phyloP scores from a whole-genome alignment of 2,888 invertebrate species.

The Pseudococcus longispinus region DNA sequence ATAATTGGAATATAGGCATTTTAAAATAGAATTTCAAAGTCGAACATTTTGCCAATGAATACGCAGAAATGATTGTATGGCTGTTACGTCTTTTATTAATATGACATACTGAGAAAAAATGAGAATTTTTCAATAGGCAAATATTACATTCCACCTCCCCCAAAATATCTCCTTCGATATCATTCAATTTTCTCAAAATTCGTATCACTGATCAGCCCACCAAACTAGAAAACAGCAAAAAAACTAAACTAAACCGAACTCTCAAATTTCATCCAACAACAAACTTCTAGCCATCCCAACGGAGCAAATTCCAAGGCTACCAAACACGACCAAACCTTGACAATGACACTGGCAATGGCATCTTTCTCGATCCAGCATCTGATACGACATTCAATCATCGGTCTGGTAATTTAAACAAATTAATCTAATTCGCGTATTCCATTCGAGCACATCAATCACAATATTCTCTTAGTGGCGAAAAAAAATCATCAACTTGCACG shows the following conservation, averaged over 20 bases:
- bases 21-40: neutral
- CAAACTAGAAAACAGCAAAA: too few species aligned
- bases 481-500: neutral
- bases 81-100: neutral
- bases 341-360: neutral
- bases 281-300: neutral
- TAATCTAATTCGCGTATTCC: neutral
- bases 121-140: neutral
- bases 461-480: neutral
- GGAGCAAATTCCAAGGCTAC: too few species aligned
- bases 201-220: too few species aligned
- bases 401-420: neutral
- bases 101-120: too few species aligned
- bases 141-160: neutral
- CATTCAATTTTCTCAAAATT: too few species aligned
- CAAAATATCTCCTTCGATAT: too few species aligned
- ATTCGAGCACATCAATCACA: conserved; percentile 9
- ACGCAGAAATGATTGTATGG: neutral
- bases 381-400: neutral
- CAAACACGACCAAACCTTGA: neutral
- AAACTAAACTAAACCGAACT: too few species aligned
- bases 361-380: neutral
- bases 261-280: too few species aligned
- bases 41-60: neutral
- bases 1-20: neutral